Conservation (phyloP, 1,140 invertebrate species). For the Limonius californicus region DNA sequence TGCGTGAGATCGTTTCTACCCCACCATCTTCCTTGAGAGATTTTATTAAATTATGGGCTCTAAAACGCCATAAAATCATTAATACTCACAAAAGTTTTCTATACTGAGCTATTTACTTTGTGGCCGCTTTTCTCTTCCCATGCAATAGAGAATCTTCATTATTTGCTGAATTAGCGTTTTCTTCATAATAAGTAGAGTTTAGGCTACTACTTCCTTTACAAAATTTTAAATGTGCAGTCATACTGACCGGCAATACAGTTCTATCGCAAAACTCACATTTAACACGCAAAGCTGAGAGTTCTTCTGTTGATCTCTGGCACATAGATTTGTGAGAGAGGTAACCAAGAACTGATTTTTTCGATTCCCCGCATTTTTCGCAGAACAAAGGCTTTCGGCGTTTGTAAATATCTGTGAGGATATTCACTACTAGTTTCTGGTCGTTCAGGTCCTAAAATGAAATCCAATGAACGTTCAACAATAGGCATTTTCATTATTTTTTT, state of each 20-base stretch:
- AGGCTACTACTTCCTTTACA: neutral
- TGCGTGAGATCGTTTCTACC: no score
- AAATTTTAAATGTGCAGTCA: slow-evolving; percentile 39
- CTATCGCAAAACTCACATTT: slow-evolving; percentile 54
- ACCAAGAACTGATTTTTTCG: slow-evolving; percentile 56
- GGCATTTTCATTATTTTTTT: no score
- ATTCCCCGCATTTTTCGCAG: slow-evolving; percentile 55
- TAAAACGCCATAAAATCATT: neutral
- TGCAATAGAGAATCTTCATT: neutral
- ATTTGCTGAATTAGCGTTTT: neutral
- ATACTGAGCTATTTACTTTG: slow-evolving; percentile 46
- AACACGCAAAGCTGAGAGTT: slow-evolving; percentile 51
- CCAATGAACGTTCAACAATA: no score
- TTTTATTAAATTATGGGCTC: slow-evolving; percentile 5
- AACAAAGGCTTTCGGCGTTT: slow-evolving; percentile 46
- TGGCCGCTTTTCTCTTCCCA: slow-evolving; percentile 53
- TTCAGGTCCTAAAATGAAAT: slow-evolving; percentile 39
- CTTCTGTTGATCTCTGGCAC: slow-evolving; percentile 58
- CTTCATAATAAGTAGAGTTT: slow-evolving; percentile 1
- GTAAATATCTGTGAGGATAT: slow-evolving; percentile 34
- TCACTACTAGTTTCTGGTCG: slow-evolving; percentile 32
- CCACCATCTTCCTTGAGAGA: neutral
- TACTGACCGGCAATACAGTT: slow-evolving; percentile 56
- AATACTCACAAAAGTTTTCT: slow-evolving; percentile 3
- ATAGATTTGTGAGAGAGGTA: slow-evolving; percentile 60